Conservation (phyloP, 2,797 vertebrate genomes). For the Erethizon dorsatum region DNA sequence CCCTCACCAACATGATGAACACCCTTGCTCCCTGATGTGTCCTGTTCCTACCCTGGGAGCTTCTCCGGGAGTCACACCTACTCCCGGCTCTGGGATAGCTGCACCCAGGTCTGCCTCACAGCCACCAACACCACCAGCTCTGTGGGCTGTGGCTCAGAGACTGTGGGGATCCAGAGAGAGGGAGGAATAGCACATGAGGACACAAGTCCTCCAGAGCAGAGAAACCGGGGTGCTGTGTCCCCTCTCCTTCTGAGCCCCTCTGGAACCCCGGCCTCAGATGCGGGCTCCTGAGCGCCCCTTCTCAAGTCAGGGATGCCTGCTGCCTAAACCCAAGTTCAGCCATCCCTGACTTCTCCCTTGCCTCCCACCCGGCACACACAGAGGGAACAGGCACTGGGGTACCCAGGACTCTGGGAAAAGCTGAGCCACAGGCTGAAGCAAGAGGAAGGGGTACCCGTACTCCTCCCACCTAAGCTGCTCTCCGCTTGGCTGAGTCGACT, state of each 20-base stretch:
- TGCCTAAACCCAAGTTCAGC: background rate
- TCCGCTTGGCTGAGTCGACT: constrained; percentile 75
- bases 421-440: background rate
- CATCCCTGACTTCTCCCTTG: background rate
- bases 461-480: background rate
- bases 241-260: background rate
- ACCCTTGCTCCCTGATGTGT: background rate
- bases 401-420: constrained; percentile 30
- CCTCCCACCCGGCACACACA: background rate
- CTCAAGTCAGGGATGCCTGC: background rate
- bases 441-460: background rate
- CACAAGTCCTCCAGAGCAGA: no score
- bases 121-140: background rate
- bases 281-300: background rate
- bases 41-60: background rate
- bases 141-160: background rate
- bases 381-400: background rate
- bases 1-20: background rate
- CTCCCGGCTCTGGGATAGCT: background rate
- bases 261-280: background rate
- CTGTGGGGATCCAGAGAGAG: background rate
- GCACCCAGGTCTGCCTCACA: background rate
- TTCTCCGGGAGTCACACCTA: background rate
- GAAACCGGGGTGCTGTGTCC: background rate
- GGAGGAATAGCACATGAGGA: background rate